A percentile compares a stretch with the other conserved stretches of the same genome.
phyloP scores from a whole-genome alignment of 2,888 invertebrate genomes.

The Neria commutata region DNA sequence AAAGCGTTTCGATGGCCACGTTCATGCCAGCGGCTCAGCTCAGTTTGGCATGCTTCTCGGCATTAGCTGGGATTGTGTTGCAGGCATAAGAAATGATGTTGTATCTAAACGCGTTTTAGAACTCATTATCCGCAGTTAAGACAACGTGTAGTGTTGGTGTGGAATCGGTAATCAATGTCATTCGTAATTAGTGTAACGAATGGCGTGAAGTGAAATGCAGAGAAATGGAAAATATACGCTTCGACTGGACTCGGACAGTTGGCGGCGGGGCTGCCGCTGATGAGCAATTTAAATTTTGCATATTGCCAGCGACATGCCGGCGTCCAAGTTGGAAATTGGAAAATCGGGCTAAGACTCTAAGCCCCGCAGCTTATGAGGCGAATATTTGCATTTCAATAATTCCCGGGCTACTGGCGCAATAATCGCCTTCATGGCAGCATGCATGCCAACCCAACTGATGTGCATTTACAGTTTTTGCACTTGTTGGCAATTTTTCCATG shows the following conservation, averaged over 20 bases:
- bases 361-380: constrained; percentile 20
- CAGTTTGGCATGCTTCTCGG: too few species aligned
- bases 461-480: constrained; percentile 30
- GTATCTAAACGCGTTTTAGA: constrained; percentile 34
- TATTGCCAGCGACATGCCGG: background rate
- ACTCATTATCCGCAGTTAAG: constrained; percentile 45
- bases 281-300: background rate
- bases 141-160: constrained; percentile 40
- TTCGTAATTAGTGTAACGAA: constrained; percentile 31
- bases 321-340: constrained; percentile 4
- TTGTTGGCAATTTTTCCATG: background rate
- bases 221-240: background rate
- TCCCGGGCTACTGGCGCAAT: constrained; percentile 21
- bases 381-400: constrained; percentile 24
- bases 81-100: constrained; percentile 41
- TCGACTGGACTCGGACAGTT: background rate
- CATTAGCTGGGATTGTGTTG: background rate
- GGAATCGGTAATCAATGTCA: constrained; percentile 51
- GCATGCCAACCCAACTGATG: constrained; percentile 5
- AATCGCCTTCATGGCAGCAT: constrained; percentile 6
- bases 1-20: too few species aligned
- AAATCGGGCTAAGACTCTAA: constrained; percentile 13
- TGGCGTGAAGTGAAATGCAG: too few species aligned
- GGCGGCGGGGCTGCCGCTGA: background rate
- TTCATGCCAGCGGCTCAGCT: too few species aligned